Evolutionary conservation across 1,140 invertebrate genomes (phyloP), one percentile per base, ranked within the genome.

Genomic region (Sycobia sp.): DNA sequence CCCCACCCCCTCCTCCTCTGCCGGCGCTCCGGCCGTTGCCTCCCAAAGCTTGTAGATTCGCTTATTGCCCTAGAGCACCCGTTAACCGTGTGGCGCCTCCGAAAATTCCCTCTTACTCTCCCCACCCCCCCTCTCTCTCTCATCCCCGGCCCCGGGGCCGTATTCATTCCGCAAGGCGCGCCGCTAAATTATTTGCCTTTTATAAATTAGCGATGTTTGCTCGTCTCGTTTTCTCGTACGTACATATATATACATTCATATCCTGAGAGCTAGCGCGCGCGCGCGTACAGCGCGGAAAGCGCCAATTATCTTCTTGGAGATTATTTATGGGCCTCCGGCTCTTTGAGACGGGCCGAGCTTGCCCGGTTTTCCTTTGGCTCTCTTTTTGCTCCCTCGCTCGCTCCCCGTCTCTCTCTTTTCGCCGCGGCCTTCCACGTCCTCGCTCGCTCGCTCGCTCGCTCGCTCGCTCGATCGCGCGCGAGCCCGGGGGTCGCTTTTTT

Each of bases 41-140:
- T 75, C 75, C 76, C 73, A 78, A 77, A 78, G 71, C 76, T 78
- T 77, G 76, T 78, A 78, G 71, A 76, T 69, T 76, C 75, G 74
- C 73, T 78, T 78, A 77, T 78, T 78, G 74, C 76, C 73, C 73
- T 68, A 73, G 74, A 76, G 71, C 75, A 76, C 74, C 70, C 75
- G 76, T 78, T 78, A 78, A 76, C 74, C 71, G n/a, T n/a, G n/a
- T n/a, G 74, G 23, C 39, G 25, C 53, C 53, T 55, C 71, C 71
- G 20, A 46, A 57, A 57, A 46, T 57, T 23, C 22, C 46, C 55
- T 61, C 58, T 34, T 57, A 55, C 34, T 27, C 2, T 16, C 16
- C n/a, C n/a, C n/a, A n/a, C n/a, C 36, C 39, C 49, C n/a, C 43
- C 25, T 11, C 27, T 53, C 38, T 57, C 65, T 49, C 65, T 57